Conservation (phyloP, 1,140 invertebrate genomes). For the Lordiphosa mommai region DNA sequence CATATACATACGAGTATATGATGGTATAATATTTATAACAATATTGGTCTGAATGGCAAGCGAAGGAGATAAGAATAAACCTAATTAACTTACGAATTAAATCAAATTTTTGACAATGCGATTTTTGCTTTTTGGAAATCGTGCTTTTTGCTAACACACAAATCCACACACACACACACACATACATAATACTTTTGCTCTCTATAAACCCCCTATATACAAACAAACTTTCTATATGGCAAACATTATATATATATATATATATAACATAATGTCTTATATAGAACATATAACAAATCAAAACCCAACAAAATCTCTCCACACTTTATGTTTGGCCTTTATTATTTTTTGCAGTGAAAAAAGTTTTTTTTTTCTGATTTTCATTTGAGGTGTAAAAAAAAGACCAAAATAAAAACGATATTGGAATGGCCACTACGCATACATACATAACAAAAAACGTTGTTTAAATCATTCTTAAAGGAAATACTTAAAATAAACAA, state of each 20-base stretch:
- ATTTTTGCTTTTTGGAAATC: constrained; percentile 75
- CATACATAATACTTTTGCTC: constrained; percentile 53
- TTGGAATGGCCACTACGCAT: constrained; percentile 44
- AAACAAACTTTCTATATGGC: constrained; percentile 58
- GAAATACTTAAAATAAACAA: constrained; percentile 28
- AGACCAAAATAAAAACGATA: constrained; percentile 19
- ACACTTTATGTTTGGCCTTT: constrained; percentile 17
- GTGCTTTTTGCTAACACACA: constrained; percentile 64
- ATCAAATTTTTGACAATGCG: constrained; percentile 73
- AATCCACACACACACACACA: constrained; percentile 21
- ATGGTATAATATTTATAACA: constrained; percentile 21
- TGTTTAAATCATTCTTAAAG: constrained; percentile 37
- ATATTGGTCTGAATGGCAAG: constrained; percentile 49
- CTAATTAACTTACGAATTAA: constrained; percentile 68
- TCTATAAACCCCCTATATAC: constrained; percentile 67
- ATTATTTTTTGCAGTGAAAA: constrained; percentile 14
- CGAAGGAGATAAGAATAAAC: constrained; percentile 27
- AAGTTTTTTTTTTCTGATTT: constrained; percentile 16
- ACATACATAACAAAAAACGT: constrained; percentile 44
- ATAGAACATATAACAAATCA: constrained; percentile 30
- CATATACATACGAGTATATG: constrained; percentile 20
- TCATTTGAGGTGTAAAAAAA: constrained; percentile 9
- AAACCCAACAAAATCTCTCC: constrained; percentile 19
- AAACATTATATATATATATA: constrained; percentile 42
- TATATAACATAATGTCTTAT: constrained; percentile 20